Evolutionary conservation across 2,113 vertebrate species (phyloP).

Genomic region (Dipodomys merriami): DNA sequence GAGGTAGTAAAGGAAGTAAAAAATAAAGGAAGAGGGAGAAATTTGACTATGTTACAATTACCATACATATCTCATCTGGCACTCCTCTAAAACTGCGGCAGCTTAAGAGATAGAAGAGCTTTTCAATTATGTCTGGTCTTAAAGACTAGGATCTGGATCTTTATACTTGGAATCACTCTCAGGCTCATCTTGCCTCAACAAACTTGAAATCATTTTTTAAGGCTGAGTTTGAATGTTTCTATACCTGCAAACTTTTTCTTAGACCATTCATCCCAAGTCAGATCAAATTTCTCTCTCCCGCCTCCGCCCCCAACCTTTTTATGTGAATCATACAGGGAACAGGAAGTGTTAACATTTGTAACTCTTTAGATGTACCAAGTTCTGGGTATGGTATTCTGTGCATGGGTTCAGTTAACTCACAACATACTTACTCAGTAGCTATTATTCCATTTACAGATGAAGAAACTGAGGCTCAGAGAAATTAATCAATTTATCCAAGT

Average conservation of each 20-base stretch:
- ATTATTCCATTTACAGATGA: slow-evolving; percentile 26
- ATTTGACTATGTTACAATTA: neutral
- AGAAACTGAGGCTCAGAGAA: slow-evolving; percentile 46
- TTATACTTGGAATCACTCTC: neutral
- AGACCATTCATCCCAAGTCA: neutral
- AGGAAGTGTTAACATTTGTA: neutral
- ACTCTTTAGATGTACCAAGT: neutral
- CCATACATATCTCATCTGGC: neutral
- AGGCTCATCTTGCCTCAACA: neutral
- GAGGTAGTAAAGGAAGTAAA: neutral
- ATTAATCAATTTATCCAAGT: slow-evolving; percentile 17
- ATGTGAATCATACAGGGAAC: neutral
- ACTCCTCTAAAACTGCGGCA: neutral
- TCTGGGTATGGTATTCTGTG: neutral
- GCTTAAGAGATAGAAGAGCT: neutral
- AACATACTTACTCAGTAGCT: neutral
- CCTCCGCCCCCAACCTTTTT: neutral
- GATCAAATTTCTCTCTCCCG: neutral
- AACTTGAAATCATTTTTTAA: slow-evolving; percentile 12
- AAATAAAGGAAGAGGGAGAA: neutral
- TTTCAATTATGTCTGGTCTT: neutral
- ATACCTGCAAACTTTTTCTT: neutral
- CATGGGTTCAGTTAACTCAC: slow-evolving; percentile 14
- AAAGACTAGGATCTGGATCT: neutral
- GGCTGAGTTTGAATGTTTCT: slow-evolving; percentile 16